A percentile compares a stretch with the other conserved stretches of the same genome.
Evolutionary conservation across 1,140 invertebrate species (phyloP).

Genomic region (Euwallacea similis): DNA sequence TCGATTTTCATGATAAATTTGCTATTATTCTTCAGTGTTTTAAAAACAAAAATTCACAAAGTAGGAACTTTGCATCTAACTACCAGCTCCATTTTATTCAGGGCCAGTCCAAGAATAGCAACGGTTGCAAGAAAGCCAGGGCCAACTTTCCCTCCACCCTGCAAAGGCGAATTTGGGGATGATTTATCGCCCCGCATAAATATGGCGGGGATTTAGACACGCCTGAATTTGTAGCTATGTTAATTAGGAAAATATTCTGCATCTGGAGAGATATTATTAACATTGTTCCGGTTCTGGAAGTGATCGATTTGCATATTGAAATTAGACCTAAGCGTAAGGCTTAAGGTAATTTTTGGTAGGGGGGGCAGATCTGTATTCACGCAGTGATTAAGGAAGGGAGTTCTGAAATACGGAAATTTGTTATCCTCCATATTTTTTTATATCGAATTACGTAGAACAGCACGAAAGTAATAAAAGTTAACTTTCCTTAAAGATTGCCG

Average conservation of each 20-base stretch:
- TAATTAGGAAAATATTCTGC: slow-evolving; percentile 39
- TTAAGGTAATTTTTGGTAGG: background rate
- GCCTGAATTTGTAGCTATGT: slow-evolving; percentile 35
- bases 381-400: background rate
- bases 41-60: too few species aligned
- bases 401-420: background rate
- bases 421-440: background rate
- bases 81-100: too few species aligned
- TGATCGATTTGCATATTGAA: slow-evolving; percentile 7
- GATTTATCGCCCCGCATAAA: slow-evolving; percentile 29
- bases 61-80: too few species aligned
- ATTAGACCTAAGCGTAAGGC: background rate
- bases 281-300: slow-evolving; percentile 1
- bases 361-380: background rate
- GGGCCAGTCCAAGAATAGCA: background rate
- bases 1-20: too few species aligned
- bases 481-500: slow-evolving; percentile 46
- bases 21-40: too few species aligned
- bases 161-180: slow-evolving; percentile 23
- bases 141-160: background rate
- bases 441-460: background rate
- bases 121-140: background rate
- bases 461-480: slow-evolving; percentile 47
- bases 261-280: slow-evolving; percentile 24
- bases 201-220: slow-evolving; percentile 27